These are phyloP conservation scores for Drymodes brunneopygia DNA, from an alignment of 2,113 vertebrate species.

Conservation along the genomic window DNA sequence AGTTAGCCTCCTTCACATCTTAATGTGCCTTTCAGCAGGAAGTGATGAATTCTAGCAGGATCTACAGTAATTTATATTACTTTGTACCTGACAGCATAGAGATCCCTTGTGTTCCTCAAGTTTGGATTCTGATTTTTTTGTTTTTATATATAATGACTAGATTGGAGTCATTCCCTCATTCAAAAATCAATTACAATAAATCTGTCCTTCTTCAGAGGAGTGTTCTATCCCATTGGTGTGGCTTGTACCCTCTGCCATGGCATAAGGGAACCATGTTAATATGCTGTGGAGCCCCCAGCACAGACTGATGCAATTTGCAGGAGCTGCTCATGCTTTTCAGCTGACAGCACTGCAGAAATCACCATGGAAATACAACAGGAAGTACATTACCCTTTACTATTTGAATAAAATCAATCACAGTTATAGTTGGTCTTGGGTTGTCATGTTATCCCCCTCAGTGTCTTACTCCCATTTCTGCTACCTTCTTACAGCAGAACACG, in stretches of 20 bases:
- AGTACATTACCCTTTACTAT: conserved; percentile 42
- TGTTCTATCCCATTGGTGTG: background rate
- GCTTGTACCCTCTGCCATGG: background rate
- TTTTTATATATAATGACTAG: background rate
- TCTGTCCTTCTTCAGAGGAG: background rate
- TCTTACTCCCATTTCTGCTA: conserved; percentile 25
- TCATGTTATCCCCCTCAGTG: conserved; percentile 38
- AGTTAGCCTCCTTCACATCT: background rate
- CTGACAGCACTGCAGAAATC: conserved; percentile 61
- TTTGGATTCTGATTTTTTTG: conserved; percentile 11
- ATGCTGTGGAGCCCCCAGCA: background rate
- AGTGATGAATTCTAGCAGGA: background rate
- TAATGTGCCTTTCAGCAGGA: background rate
- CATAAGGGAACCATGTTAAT: background rate
- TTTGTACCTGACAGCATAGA: conserved; percentile 3
- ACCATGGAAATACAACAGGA: conserved; percentile 56
- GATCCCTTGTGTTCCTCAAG: background rate
- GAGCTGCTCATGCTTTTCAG: conserved; percentile 44
- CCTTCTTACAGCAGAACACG: conserved; percentile 60
- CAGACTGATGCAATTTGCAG: background rate
- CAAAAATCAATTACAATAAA: background rate
- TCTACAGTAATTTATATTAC: conserved; percentile 35
- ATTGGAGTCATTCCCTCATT: conserved; percentile 13
- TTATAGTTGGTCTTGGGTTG: conserved; percentile 41
- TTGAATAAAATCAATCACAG: conserved; percentile 43